Evolutionary conservation across 2,888 invertebrate genomes (phyloP), one percentile per base, ranked within the genome.

Genomic region (Archips xylosteana): DNA sequence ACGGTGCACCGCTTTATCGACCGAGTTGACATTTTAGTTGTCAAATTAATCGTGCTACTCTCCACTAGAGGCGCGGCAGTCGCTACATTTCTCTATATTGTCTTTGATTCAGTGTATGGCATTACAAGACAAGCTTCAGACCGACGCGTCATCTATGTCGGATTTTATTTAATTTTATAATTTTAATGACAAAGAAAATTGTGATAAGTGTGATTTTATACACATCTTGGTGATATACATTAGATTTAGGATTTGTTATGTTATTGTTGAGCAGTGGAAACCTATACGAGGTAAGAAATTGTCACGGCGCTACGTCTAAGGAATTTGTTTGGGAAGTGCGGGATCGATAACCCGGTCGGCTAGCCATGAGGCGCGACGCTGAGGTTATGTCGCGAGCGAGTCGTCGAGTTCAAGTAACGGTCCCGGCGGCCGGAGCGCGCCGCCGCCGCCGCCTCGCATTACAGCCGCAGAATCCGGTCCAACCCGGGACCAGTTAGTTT

Each of bases 201-300:
- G 94, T 94, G 94, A 94, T 94, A 94, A 89, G 91, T 93, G 94
- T 94, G 87, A 91, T 92, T 92, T 92, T 93, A 93, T 91, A 94
- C 92, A 92, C 90, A 89, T 88, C 87, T 88, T 86, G 89, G 92
- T 94, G 93, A 92, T 93, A 92, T 76, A 89, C 87, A 90, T 83
- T 94, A 94, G 92, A 89, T 85, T 85, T 93, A 94, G 91, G 92
- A 91, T 87, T 93, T 94, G 92, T 93, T 94, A 93, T 89, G 91
- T 90, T 89, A 89, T 90, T 91, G 89, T 92, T 92, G 88, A 85
- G 88, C 85, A 81, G 84, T 89, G 90, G 83, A 89, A 89, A 90
- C 87, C 85, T 85, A 84, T 88, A 89, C 91, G 94, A 94, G 94
- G 94, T 94, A 92, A 92, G 92, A 79, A 80, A 80, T 78, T 80